These are phyloP conservation scores for Phortica variegata DNA, from an alignment of 1,140 invertebrate species.

Conservation along the genomic window DNA sequence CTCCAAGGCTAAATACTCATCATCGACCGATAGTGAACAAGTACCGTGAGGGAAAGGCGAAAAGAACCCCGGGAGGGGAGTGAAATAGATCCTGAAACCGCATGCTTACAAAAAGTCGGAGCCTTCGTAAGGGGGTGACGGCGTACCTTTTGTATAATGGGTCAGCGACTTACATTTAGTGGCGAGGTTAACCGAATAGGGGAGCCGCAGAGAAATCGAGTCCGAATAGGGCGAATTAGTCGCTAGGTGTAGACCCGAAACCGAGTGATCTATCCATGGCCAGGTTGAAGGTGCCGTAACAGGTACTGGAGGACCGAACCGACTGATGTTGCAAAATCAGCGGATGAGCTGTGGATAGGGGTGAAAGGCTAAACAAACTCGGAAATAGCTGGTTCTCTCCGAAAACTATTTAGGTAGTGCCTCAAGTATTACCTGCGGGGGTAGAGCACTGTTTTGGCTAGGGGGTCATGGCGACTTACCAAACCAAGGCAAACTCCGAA, in stretches of 20 bases:
- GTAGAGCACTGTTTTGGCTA: constrained; percentile 3
- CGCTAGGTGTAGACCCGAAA: not conserved
- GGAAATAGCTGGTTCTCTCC: constrained; percentile 8
- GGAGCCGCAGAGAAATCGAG: constrained; percentile 6
- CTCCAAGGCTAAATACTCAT: constrained; percentile 2
- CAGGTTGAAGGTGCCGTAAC: constrained; percentile 4
- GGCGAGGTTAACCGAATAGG: constrained; percentile 1
- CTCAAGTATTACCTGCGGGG: constrained; percentile 1
- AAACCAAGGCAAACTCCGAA: constrained; percentile 5
- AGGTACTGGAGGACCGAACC: constrained; percentile 4
- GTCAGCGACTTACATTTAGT: not conserved
- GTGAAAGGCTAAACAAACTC: constrained; percentile 11
- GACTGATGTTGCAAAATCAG: constrained; percentile 1
- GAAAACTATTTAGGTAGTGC: constrained; percentile 5
- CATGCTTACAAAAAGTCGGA: constrained; percentile 1
- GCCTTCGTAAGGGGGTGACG: constrained; percentile 5
- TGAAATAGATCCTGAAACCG: constrained; percentile 4
- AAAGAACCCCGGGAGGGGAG: constrained; percentile 4
- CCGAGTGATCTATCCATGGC: constrained; percentile 8
- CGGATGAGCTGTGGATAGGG: constrained; percentile 8
- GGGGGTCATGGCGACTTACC: constrained; percentile 1
- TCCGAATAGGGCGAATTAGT: constrained; percentile 2
- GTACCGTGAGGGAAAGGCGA: constrained; percentile 5
- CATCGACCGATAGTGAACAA: constrained; percentile 2
- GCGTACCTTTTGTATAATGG: constrained; percentile 8